Evolutionary conservation across 2,888 invertebrate species (phyloP).

Genomic region (Hylaea fasciaria): DNA sequence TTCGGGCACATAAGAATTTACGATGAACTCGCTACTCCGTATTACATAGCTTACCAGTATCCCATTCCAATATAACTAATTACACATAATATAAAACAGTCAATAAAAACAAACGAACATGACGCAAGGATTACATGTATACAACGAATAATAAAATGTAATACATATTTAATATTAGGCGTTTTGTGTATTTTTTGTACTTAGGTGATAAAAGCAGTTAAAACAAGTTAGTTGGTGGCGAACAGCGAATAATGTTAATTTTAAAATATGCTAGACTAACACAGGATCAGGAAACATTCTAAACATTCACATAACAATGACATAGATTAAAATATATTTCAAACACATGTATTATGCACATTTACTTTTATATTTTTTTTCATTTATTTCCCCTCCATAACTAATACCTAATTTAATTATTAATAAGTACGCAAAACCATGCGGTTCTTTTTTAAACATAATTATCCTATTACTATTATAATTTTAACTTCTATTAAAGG

Average conservation of each 20-base stretch:
- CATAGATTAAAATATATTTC: not conserved
- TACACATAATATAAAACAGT: constrained; percentile 40
- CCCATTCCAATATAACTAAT: constrained; percentile 45
- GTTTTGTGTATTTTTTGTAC: constrained; percentile 27
- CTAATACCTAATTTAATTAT: constrained; percentile 45
- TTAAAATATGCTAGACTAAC: constrained; percentile 4
- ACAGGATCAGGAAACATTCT: not conserved
- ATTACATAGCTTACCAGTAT: constrained; percentile 12
- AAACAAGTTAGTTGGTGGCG: constrained; percentile 38
- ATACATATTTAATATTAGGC: constrained; percentile 23
- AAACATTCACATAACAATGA: not conserved
- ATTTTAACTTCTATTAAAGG: not conserved
- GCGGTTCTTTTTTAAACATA: constrained; percentile 35
- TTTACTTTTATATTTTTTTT: constrained; percentile 46
- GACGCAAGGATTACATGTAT: constrained; percentile 30
- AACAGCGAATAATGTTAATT: constrained; percentile 13
- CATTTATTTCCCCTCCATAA: constrained; percentile 52
- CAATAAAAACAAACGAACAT: constrained; percentile 24
- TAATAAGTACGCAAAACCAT: constrained; percentile 64
- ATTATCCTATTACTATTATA: not conserved
- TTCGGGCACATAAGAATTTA: no score
- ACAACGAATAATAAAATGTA: constrained; percentile 35
- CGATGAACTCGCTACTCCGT: no score
- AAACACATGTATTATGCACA: constrained; percentile 63
- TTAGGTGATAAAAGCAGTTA: constrained; percentile 29